Evolutionary conservation across 2,888 invertebrate species (phyloP), one percentile per base, ranked within the genome.

Genomic region (Microplitis manilae): DNA sequence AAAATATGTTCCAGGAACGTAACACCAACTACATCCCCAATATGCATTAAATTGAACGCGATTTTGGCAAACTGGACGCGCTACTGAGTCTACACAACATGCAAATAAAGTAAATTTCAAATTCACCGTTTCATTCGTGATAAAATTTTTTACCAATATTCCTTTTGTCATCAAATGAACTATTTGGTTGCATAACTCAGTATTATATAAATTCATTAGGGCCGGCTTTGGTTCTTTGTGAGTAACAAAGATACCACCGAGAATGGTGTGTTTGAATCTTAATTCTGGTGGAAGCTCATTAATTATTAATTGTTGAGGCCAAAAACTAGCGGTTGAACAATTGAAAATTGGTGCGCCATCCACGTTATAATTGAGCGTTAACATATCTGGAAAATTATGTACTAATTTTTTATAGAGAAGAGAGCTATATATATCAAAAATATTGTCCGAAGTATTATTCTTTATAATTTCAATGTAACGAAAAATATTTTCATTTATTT

Each of bases 1-100:
- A 15, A 40, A 68, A 39, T 76, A 73, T 8, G 13, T 30, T 13
- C 81, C 80, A 68, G 72, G 17, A 1, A 74, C 68, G 17, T 81
- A 81, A 62, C 81, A 81, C 79, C 80, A 81, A 15, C 79, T 79
- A 60, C 81, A 81, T 15, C 82, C 80, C 50, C 61, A 77, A 20
- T 76, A 69, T 1, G 81, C 82, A 64, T 80, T 81, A 15, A 76
- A 80, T n/a, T 78, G 75, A n/a, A 79, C 69, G 71, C 81, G 69
- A 65, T 80, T 81, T 15, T 77, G 77, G 30, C 79, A 6, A 30
- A 80, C 68, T 13, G 79, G 75, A 41, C 81, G 72, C 9, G 81
- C 82, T 15, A 78, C 72, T 9, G 79, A 79, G 68, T 81, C 81
- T 41, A 41, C 41, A 41, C 41, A 13, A 77, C 79, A 20, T 62